These are phyloP conservation scores for Ammodytes dubius DNA, from an alignment of 2,113 vertebrate genomes.

Conservation along the genomic window DNA sequence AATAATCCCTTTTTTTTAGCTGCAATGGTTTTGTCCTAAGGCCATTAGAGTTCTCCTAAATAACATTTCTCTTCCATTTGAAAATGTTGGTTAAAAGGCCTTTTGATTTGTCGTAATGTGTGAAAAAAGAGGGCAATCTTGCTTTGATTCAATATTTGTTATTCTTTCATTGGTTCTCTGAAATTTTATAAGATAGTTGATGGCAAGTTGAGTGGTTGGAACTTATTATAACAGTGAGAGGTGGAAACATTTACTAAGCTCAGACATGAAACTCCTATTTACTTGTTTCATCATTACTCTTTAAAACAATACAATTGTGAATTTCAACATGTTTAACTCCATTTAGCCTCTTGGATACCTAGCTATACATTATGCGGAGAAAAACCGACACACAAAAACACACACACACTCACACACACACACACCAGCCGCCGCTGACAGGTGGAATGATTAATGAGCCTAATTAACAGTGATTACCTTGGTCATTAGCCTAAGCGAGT, in stretches of 20 bases:
- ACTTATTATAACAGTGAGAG: background rate
- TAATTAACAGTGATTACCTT: conserved; percentile 80
- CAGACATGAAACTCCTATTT: background rate
- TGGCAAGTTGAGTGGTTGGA: background rate
- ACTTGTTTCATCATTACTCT: background rate
- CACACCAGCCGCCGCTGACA: conserved; percentile 59
- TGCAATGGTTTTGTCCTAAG: background rate
- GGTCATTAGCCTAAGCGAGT: conserved; percentile 74
- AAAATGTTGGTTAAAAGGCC: background rate
- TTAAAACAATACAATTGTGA: background rate
- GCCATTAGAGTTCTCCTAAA: background rate
- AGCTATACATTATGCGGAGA: background rate
- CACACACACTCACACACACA: conserved; percentile 30
- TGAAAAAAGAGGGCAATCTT: background rate
- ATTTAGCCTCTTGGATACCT: background rate
- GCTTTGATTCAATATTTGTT: background rate
- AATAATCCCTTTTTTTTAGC: too few species aligned
- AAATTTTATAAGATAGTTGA: too few species aligned
- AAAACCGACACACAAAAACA: background rate
- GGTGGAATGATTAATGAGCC: conserved; percentile 79
- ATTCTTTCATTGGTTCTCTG: too few species aligned
- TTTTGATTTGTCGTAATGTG: background rate
- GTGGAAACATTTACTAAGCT: background rate
- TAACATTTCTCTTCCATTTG: background rate
- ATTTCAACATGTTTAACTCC: background rate